phyloP scores from a whole-genome alignment of 53 echinoderm and acorn worm species.

The Antedon mediterranea region DNA sequence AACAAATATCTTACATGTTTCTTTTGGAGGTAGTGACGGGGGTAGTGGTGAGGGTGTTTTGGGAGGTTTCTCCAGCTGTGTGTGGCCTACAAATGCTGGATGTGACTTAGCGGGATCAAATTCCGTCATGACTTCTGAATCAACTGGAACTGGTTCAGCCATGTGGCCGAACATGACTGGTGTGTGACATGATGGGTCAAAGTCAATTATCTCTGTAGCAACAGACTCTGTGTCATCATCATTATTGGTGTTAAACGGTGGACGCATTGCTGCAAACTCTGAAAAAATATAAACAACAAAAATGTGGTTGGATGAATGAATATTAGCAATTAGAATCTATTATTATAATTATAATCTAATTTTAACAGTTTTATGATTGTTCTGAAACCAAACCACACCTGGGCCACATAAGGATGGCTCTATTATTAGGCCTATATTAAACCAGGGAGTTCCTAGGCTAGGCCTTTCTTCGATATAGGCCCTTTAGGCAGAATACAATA shows the following conservation, averaged over 20 bases:
- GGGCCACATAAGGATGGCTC: too few relatives aligned
- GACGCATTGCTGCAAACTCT: slow-evolving; percentile 86
- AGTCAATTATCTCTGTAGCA: slow-evolving; percentile 77
- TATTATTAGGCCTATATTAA: too few relatives aligned
- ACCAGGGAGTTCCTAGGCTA: too few relatives aligned
- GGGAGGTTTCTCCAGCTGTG: slow-evolving; percentile 55
- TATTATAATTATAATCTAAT: too few relatives aligned
- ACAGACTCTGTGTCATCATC: slow-evolving; percentile 85
- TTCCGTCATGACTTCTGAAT: slow-evolving; percentile 45
- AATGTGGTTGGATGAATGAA: not conserved
- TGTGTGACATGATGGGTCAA: slow-evolving; percentile 67
- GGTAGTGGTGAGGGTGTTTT: slow-evolving; percentile 45
- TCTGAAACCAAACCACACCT: too few relatives aligned
- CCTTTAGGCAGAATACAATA: too few relatives aligned
- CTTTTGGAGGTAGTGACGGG: slow-evolving; percentile 80
- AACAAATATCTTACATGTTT: slow-evolving; percentile 43
- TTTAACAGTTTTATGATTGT: too few relatives aligned
- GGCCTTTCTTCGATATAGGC: too few relatives aligned
- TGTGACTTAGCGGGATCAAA: slow-evolving; percentile 82
- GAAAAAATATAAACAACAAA: slow-evolving; percentile 2
- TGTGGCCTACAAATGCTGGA: slow-evolving; percentile 86
- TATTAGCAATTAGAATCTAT: too few relatives aligned
- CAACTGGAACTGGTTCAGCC: slow-evolving; percentile 44
- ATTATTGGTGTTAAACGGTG: slow-evolving; percentile 59
- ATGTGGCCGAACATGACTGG: slow-evolving; percentile 92